phyloP scores from a whole-genome alignment of 2,888 invertebrate species.

The Epistrophe eligans region DNA sequence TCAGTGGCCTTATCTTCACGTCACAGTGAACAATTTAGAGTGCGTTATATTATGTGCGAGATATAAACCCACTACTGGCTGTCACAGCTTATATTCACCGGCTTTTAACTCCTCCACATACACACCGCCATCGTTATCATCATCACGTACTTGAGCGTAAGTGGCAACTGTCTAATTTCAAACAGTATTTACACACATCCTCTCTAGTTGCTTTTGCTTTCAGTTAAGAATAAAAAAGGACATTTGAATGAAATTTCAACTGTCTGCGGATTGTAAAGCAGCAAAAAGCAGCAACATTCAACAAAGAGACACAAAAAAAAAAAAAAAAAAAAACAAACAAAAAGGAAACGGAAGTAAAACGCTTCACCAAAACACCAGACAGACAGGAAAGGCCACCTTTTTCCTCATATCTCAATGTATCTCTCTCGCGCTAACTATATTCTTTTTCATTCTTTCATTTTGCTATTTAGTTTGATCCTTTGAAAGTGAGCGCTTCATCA shows the following conservation, averaged over 20 bases:
- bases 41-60: slow-evolving; percentile 53
- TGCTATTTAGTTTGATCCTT: slow-evolving; percentile 52
- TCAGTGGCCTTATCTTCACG: slow-evolving; percentile 32
- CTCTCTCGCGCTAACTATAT: neutral
- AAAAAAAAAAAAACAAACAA: slow-evolving; percentile 29
- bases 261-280: slow-evolving; percentile 21
- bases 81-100: slow-evolving; percentile 16
- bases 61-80: slow-evolving; percentile 8
- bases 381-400: slow-evolving; percentile 37
- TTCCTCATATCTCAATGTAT: neutral
- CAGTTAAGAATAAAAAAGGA: slow-evolving; percentile 10
- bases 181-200: slow-evolving; percentile 37
- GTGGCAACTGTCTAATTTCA: slow-evolving; percentile 70
- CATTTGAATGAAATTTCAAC: slow-evolving; percentile 49
- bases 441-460: neutral
- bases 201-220: neutral
- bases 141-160: slow-evolving; percentile 64
- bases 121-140: slow-evolving; percentile 13
- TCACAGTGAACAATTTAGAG: slow-evolving; percentile 47
- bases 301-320: neutral
- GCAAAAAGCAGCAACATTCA: neutral
- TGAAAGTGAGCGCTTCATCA: slow-evolving; percentile 63
- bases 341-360: slow-evolving; percentile 24
- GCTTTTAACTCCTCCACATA: slow-evolving; percentile 18
- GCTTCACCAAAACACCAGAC: slow-evolving; percentile 40